Evolutionary conservation across 2,888 invertebrate species (phyloP), one percentile per base, ranked within the genome.

Genomic region (Microchrysa polita): DNA sequence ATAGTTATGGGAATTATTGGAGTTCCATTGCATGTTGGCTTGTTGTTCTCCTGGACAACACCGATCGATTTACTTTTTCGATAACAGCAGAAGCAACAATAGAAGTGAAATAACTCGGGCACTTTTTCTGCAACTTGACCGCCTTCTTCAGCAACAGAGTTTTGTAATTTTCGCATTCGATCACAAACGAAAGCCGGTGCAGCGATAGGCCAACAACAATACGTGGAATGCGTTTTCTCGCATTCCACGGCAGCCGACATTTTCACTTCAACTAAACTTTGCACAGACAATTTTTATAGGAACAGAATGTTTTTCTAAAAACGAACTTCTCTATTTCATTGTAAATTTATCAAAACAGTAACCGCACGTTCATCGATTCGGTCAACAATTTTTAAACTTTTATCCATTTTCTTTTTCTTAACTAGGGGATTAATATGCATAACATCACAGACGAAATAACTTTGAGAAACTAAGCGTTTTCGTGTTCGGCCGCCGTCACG

Each of bases 1-100:
- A 77, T 77, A 48, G 77, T 77, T 63, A 79, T 77, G 27, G 79
- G 79, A 69, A 80, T 78, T 40, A 79, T 76, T 63, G 79, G 79
- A 52, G 79, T 79, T 74, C 77, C 78, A 71, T 78, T 77, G 73
- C 63, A 76, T 67, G 74, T 74, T 34, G 77, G 76, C 53, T 74
- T 71, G 53, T 74, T 71, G 22, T 79, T 73, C 27, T 76, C 74
- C 44, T 73, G 76, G 7, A 73, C 20, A 40, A 74, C 72, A 7
- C 74, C 79, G 74, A 83, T 84, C 81, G 84, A 83, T 84, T 84
- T 84, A 80, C 78, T 79, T 72, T 80, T 78, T 72, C 78, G 78
- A 78, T 81, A 73, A 44, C 80, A 81, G 77, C 80, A 81, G 76
- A 78, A 75, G 77, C 67, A 61, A 76, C 79, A 81, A 63, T 79